Base-by-base conservation (phyloP, 1,140 invertebrate genomes). In the Listronotus oregonensis region DNA sequence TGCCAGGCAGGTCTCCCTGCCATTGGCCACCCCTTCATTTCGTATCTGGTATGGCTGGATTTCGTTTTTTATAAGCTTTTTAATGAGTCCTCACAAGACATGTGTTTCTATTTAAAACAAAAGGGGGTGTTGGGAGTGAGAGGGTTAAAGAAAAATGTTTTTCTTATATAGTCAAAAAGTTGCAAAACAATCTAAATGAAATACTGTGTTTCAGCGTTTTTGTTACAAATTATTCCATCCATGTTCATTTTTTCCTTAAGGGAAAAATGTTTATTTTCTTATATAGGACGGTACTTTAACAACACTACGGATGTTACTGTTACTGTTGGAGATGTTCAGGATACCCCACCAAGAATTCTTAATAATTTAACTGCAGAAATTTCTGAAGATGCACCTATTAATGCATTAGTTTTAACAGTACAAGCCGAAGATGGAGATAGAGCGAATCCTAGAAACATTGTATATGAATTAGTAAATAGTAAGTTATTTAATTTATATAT, bases 351-450 rank as follows among this genome's bases (percentile, higher is more conserved):
- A 0, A 85, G 90, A 39, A 95, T 95, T 80, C 84, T 87, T 27
- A 91, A 92, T 2, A 87, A 91, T 0, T 80, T 94, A 21, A 90
- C 89, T 7, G 90, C 89, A 0, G 85, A 94, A 31, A 85, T 95
- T n/a, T 81, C 85, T 18, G 94, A 96, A 79, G 90, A 95, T 74
- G 89, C 88, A 66, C 85, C 89, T 0, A 92, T 95, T 49, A 93
- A 93, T n/a, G 90, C 89, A 3, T 78, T 91, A 10, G 90, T 92
- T 0, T 85, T 94, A 78, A 89, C 86, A 1, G 81, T 94, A 3
- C 86, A 89, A 73, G 93, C 93, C 0, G 82, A 87, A 44, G 94
- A 95, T 77, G 92, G 91, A 0, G 93, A 96, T 73, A 82, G 87
- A 44, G 91, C 91, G 0, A 84, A 87, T 71, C 92, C 93, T 0